Percentiles rank a stretch among this genome's conserved stretches.
Conservation (phyloP, 2,888 invertebrate species). For the Antitype chi region DNA sequence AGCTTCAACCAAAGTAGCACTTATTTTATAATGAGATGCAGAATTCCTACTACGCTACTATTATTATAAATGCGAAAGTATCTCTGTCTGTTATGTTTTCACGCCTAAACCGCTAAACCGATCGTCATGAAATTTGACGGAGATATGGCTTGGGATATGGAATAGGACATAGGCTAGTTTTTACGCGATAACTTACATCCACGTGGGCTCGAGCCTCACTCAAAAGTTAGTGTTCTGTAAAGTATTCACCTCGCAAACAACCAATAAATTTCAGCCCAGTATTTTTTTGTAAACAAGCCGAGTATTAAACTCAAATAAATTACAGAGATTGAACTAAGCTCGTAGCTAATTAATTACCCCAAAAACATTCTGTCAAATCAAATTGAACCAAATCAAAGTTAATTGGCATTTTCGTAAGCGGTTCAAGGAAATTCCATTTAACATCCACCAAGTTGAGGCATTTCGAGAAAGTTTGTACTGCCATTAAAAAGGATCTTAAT, state of each 20-base stretch:
- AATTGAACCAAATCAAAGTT: slow-evolving; percentile 11
- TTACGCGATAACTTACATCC: too few species aligned
- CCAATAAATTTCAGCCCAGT: neutral
- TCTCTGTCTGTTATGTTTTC: too few species aligned
- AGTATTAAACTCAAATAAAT: neutral
- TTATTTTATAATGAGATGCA: neutral
- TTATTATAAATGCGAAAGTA: too few species aligned
- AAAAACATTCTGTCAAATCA: neutral
- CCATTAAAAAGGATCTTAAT: neutral
- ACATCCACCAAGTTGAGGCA: neutral
- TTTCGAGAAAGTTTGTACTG: neutral
- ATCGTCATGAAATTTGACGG: too few species aligned
- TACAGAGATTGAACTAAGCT: neutral
- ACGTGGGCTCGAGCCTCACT: too few species aligned
- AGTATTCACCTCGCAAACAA: neutral
- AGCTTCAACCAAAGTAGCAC: neutral
- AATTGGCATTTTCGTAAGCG: neutral
- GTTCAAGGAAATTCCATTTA: neutral
- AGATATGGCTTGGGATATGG: too few species aligned
- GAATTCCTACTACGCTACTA: too few species aligned
- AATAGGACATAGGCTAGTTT: too few species aligned
- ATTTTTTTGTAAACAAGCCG: neutral
- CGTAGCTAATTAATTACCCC: slow-evolving; percentile 7
- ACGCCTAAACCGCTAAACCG: too few species aligned
- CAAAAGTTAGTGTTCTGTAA: neutral